phyloP scores from a whole-genome alignment of 2,113 vertebrate genomes.

The Epinephelus lanceolatus region DNA sequence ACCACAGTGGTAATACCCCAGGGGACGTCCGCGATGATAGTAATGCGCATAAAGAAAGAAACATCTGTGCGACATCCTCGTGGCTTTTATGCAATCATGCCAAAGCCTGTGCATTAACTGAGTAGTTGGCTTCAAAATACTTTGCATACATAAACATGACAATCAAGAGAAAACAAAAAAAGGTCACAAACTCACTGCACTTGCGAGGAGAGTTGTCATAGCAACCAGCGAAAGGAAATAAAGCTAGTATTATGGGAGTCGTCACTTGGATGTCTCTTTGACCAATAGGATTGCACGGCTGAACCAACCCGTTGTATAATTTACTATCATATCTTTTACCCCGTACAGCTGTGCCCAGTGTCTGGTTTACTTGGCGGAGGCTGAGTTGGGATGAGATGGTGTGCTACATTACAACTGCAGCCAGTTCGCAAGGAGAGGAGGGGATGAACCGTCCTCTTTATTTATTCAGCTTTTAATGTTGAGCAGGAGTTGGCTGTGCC shows the following conservation, averaged over 20 bases:
- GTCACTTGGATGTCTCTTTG: conserved; percentile 28
- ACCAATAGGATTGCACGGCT: conserved; percentile 40
- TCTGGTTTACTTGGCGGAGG: conserved; percentile 53
- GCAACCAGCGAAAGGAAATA: conserved; percentile 39
- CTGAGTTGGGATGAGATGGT: conserved; percentile 44
- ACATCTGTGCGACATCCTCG: conserved; percentile 27
- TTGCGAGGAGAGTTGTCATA: conserved; percentile 37
- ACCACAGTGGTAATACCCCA: conserved; percentile 12
- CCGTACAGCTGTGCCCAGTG: conserved; percentile 51
- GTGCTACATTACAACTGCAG: conserved; percentile 43
- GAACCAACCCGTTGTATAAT: conserved; percentile 56
- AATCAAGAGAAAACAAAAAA: conserved; percentile 24
- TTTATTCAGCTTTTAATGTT: conserved; percentile 73
- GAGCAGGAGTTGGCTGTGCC: conserved; percentile 57
- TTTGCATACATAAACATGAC: conserved; percentile 33
- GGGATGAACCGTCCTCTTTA: conserved; percentile 57
- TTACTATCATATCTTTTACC: conserved; percentile 47
- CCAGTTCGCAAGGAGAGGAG: conserved; percentile 45
- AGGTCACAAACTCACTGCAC: conserved; percentile 28
- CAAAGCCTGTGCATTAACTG: conserved; percentile 13
- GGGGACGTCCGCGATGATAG: conserved; percentile 12
- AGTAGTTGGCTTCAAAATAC: conserved; percentile 28
- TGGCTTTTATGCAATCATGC: conserved; percentile 18
- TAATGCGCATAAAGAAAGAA: conserved; percentile 27
- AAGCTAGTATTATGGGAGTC: conserved; percentile 17